A percentile compares a stretch with the other conserved stretches of the same genome.
These are phyloP conservation scores for Trichonephila inaurata DNA, from an alignment of 1,140 invertebrate genomes.

Conservation along the genomic window DNA sequence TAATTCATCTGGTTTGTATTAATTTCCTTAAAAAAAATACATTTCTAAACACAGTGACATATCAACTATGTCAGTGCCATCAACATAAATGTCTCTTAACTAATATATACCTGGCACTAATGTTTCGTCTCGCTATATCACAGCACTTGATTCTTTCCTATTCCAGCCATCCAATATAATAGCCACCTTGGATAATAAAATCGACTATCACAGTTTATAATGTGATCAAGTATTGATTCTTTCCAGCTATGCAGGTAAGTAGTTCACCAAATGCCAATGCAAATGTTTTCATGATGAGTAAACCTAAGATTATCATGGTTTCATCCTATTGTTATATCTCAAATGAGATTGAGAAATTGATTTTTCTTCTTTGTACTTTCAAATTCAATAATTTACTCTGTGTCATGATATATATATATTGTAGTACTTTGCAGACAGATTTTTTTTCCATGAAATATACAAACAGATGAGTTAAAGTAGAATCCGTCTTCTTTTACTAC, in stretches of 20 bases:
- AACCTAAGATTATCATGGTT: neutral
- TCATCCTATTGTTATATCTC: neutral
- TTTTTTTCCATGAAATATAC: conserved; percentile 43
- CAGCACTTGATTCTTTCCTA: conserved; percentile 52
- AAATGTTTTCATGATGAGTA: neutral
- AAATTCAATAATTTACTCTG: conserved; percentile 41
- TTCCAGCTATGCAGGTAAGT: neutral
- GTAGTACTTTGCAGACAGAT: neutral
- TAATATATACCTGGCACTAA: conserved; percentile 53
- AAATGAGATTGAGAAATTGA: neutral
- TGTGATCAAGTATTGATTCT: conserved; percentile 18
- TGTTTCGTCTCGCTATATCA: conserved; percentile 65
- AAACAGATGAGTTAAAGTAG: conserved; percentile 42
- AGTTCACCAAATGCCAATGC: neutral
- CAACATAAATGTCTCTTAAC: conserved; percentile 7
- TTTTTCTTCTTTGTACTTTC: conserved; percentile 37
- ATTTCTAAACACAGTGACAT: neutral
- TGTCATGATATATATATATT: neutral
- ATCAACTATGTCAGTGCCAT: conserved; percentile 14
- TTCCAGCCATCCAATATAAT: conserved; percentile 33
- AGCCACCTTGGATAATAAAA: conserved; percentile 17
- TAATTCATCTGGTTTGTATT: conserved; percentile 63
- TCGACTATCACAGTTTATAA: conserved; percentile 59
- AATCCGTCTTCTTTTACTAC: neutral
- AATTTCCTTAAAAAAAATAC: conserved; percentile 39